Evolutionary conservation across 2,888 invertebrate species (phyloP), one percentile per base, ranked within the genome.

Genomic region (Chirona hameri): DNA sequence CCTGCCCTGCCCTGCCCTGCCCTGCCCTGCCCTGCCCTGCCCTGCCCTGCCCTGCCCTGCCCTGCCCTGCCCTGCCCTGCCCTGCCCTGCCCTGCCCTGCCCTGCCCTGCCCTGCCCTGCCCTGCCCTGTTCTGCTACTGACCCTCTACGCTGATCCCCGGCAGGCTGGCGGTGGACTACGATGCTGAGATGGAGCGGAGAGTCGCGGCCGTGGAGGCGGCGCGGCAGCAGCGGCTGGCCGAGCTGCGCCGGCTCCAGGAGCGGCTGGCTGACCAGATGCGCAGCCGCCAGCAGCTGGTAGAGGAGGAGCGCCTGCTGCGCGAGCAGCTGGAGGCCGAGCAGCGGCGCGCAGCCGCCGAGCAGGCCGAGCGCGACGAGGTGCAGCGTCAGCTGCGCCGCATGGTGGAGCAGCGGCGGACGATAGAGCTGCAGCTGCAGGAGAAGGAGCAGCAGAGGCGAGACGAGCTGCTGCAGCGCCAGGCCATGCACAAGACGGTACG

Each of bases 291-390:
- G 82, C 81, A 80, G 18, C 31, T 48, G 39, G 83, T 60, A 1
- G 83, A 81, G 55, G 83, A 84, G 81, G 84, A 84, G 81, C 80
- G 82, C 18, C 81, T 79, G 21, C 76, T 81, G 18, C 27, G 84
- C 55, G 79, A 65, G 48, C 55, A 57, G 46, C 46, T 76, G 76
- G 76, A 76, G 39, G 24, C 12, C 10, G 76, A 76, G 46, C 21
- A 76, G 76, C 39, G 46, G 76, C 76, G 76, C 3, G 21, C 39
- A 39, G 76, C 76, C 21, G 76, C 24, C 76, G 76, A 76, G 46
- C 7, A 10, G 24, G 76, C 76, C 21, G 76, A 76, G 46, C 76
- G 46, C 10, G 46, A 76, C 7, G 24, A 46, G 76, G 39, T 15
- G 24, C 21, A 76, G 76, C 76, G 76, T 24, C 39, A 39, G 39